Evolutionary conservation across 2,797 vertebrate species (phyloP).

Genomic region (Borostomias antarcticus): DNA sequence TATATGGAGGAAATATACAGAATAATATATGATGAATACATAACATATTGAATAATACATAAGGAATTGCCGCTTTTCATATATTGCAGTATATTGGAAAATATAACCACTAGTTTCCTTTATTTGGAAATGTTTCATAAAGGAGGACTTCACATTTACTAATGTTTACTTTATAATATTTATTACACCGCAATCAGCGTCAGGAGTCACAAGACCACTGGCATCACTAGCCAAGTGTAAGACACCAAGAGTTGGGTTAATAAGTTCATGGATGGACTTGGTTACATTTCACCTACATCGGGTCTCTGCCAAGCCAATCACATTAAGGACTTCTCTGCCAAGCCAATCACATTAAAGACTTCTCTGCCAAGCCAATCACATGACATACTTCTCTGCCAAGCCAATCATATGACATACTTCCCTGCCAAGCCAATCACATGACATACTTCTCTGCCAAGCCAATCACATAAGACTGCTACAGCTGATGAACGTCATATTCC

Average conservation of each 20-base stretch:
- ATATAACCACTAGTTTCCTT: too few species aligned
- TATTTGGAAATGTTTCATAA: too few species aligned
- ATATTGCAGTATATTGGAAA: too few species aligned
- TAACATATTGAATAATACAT: too few species aligned
- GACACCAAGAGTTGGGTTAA: constrained; percentile 16
- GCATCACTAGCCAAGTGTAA: constrained; percentile 23
- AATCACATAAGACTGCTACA: too few species aligned
- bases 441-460: constrained; percentile 11
- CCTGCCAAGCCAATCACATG: constrained; percentile 16
- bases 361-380: constrained; percentile 13
- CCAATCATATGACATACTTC: background rate
- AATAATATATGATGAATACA: too few species aligned
- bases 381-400: constrained; percentile 1
- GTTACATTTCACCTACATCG: constrained; percentile 56
- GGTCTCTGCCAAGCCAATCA: constrained; percentile 14
- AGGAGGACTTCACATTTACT: constrained; percentile 9
- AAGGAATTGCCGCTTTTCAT: too few species aligned
- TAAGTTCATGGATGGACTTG: constrained; percentile 20
- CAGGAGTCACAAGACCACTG: constrained; percentile 19
- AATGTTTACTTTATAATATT: background rate
- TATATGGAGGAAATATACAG: too few species aligned
- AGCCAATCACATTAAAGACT: background rate
- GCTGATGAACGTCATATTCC: too few species aligned
- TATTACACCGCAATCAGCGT: constrained; percentile 11
- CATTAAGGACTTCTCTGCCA: constrained; percentile 3